Evolutionary conservation across 2,113 vertebrate species (phyloP), one percentile per base, ranked within the genome.

Genomic region (Mixornis gularis): DNA sequence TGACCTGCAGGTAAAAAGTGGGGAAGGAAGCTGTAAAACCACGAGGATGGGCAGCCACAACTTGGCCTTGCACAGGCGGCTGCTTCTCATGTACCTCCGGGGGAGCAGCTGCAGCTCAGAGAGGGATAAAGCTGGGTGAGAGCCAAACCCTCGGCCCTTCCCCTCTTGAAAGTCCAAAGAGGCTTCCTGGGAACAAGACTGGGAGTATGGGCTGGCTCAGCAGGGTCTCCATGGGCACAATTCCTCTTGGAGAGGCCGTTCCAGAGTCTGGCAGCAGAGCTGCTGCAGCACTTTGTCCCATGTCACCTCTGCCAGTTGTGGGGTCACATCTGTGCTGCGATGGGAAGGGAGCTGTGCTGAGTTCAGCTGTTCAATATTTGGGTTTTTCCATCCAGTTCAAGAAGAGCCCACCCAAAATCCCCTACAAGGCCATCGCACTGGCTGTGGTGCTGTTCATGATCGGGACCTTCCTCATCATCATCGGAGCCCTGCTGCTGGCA

Each of bases 331-430:
- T 36, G 48, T 26, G 74, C 79, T 7, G 0, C 0, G 1, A 4
- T 16, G 62, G 17, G 70, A 71, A 17, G 29, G 63, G 22, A 62
- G 13, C 70, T 20, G 26, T 20, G 46, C 64, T 5, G 5, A 4
- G 21, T 18, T 18, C 25, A 36, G 27, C 70, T 44, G 2, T 7
- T 58, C 60, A 25, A 9, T 13, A 0, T 38, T 70, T 66, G 43
- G 15, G 3, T 53, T 95, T 80, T 94, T 43, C 85, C 44, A 60
- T 90, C 2, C 97, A 99, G 99, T 99, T 99, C 97, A 99, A 99
- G 97, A 99, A 96, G 96, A 99, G 98, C 83, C 99, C 99, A 30
- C 99, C 99, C n/a, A 99, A 99, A 97, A 98, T 99, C 71, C 99
- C 99, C 8, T 99, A 99, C 96, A 99, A 99, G 97, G 99, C 99